Evolutionary conservation across 2,888 invertebrate species (phyloP).

Genomic region (Isoperla grammatica): DNA sequence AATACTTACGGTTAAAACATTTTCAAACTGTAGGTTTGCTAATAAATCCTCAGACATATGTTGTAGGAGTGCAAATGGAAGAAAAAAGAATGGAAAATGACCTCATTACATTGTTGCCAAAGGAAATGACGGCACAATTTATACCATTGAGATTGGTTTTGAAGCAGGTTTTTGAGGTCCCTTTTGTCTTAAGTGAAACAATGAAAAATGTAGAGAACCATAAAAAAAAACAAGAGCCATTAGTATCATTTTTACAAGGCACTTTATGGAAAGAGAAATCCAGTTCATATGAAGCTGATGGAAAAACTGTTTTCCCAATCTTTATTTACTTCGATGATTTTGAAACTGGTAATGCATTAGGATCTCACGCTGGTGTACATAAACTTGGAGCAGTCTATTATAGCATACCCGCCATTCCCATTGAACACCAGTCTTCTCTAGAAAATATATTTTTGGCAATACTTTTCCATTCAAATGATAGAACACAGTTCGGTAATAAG

Average conservation of each 20-base stretch:
- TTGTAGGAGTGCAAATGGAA: background rate
- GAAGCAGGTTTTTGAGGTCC: slow-evolving; percentile 2
- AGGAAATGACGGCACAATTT: background rate
- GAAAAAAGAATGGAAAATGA: background rate
- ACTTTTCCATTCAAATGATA: slow-evolving; percentile 10
- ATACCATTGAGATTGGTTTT: background rate
- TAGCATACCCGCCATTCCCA: slow-evolving; percentile 24
- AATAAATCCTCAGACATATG: slow-evolving; percentile 22
- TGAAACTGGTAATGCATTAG: slow-evolving; percentile 10
- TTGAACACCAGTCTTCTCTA: slow-evolving; percentile 21
- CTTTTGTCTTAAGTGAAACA: background rate
- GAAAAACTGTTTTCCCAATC: background rate
- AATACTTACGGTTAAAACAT: slow-evolving; percentile 25
- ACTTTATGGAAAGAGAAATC: background rate
- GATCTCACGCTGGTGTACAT: slow-evolving; percentile 22
- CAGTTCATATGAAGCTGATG: background rate
- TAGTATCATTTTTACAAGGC: too few relatives aligned
- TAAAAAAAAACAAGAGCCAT: too few relatives aligned
- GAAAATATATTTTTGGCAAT: slow-evolving; percentile 16
- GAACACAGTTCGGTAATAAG: slow-evolving; percentile 20
- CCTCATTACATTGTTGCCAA: background rate
- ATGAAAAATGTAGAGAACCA: background rate
- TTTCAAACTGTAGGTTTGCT: slow-evolving; percentile 27
- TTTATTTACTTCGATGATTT: slow-evolving; percentile 15
- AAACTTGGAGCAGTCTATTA: slow-evolving; percentile 25